phyloP scores from a whole-genome alignment of 2,888 invertebrate genomes.

The Drosophila testacea region DNA sequence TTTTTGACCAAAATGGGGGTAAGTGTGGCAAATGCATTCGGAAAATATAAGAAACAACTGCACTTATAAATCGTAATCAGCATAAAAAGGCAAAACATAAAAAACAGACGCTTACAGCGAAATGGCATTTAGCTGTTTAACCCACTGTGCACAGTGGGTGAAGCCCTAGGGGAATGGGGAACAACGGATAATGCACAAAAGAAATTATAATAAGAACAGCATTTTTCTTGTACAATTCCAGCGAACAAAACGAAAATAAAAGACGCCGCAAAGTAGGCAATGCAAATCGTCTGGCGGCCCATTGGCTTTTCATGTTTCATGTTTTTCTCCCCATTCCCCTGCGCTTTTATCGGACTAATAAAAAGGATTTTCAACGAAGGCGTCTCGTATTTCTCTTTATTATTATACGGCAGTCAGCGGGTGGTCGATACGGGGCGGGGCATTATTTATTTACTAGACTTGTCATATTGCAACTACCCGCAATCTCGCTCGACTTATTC shows the following conservation, averaged over 20 bases:
- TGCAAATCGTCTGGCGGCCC: slow-evolving; percentile 65
- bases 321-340: slow-evolving; percentile 5
- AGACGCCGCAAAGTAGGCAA: slow-evolving; percentile 76
- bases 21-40: slow-evolving; percentile 46
- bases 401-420: slow-evolving; percentile 60
- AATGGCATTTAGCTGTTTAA: slow-evolving; percentile 63
- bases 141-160: slow-evolving; percentile 77
- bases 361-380: slow-evolving; percentile 77
- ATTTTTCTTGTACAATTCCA: slow-evolving; percentile 50
- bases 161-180: slow-evolving; percentile 5
- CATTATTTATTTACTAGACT: slow-evolving; percentile 67
- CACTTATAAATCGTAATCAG: slow-evolving; percentile 56
- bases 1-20: not conserved
- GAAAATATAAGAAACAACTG: slow-evolving; percentile 23
- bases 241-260: slow-evolving; percentile 43
- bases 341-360: slow-evolving; percentile 72
- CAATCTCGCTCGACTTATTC: slow-evolving; percentile 46
- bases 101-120: slow-evolving; percentile 55
- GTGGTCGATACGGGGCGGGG: slow-evolving; percentile 43
- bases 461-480: slow-evolving; percentile 69
- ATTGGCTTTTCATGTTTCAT: slow-evolving; percentile 49
- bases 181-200: slow-evolving; percentile 65
- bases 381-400: slow-evolving; percentile 72
- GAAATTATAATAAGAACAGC: slow-evolving; percentile 74
- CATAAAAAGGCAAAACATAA: slow-evolving; percentile 41